Evolutionary conservation across 2,113 vertebrate genomes (phyloP).

Genomic region (Rhynchopsitta pachyrhyncha): DNA sequence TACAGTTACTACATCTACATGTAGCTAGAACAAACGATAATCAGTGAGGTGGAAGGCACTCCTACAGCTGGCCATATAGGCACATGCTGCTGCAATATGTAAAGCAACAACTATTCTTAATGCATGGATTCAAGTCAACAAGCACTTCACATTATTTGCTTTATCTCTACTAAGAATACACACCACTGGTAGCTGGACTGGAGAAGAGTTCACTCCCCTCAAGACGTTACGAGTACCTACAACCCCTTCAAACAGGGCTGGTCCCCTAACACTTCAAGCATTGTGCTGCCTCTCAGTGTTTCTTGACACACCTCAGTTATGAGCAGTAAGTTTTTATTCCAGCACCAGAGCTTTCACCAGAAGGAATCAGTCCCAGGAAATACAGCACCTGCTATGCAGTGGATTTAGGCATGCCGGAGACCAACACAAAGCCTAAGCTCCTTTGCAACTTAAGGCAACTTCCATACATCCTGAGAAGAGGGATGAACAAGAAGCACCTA

Average conservation of each 20-base stretch:
- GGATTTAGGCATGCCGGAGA: neutral
- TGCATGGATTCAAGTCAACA: neutral
- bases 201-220: neutral
- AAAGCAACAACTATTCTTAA: neutral
- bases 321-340: neutral
- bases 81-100: neutral
- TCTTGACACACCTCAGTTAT: neutral
- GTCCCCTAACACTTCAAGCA: neutral
- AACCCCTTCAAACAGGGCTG: neutral
- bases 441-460: neutral
- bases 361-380: neutral
- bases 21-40: fast-evolving
- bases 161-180: neutral
- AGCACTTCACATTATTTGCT: neutral
- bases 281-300: neutral
- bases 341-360: neutral
- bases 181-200: neutral
- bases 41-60: neutral
- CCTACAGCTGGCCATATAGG: neutral
- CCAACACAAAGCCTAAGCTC: neutral
- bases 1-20: neutral
- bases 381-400: neutral
- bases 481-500: neutral
- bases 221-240: neutral
- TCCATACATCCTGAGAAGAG: fast-evolving